Base-by-base conservation (phyloP, 2,113 vertebrate species). In the Copsychus sechellarum region DNA sequence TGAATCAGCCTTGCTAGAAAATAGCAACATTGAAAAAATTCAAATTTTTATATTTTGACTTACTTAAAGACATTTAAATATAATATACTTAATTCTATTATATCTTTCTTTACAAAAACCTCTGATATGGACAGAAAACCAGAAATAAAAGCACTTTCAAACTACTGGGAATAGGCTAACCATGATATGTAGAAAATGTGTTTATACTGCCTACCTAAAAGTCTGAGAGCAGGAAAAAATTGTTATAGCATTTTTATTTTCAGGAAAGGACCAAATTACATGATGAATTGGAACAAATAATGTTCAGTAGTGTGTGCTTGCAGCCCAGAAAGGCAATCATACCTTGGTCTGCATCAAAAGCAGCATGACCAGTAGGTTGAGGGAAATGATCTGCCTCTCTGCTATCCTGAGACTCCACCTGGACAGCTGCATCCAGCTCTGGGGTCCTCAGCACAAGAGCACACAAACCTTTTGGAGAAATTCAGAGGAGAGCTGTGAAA, bases 351-450 rank as follows among this genome's bases (percentile, higher is more conserved):
- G 12, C 40, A 42, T 45, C 70, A 69, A 76, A 76, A 48, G 14
- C 25, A 76, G 8, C 3, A 2, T 28, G 22, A 26, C 12, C 40
- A 61, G 20, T 14, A 40, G 25, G 47, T 9, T 0, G 1, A 47
- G 10, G 18, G n/a, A 82, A 40, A 28, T 18, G 4, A 22, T 76
- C 45, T 60, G 20, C 16, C 53, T n/a, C 11, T n/a, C 45, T 60
- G 28, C 11, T 51, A 24, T 53, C 53, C 23, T 4, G 40, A 61
- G 29, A 69, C 56, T 36, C 9, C 22, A 28, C 6, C 54, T 16
- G 5, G n/a, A 61, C 54, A 33, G 22, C 29, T 61, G n/a, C 26
- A 15, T 23, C 31, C 56, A 48, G 6, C 18, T 77, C 10, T 56
- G 34, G 40, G 34, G 12, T 34, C 34, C 25, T 42, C 7, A 69